Evolutionary conservation across 2,113 vertebrate species (phyloP), one percentile per base, ranked within the genome.

Genomic region (Corythornis cristatus): DNA sequence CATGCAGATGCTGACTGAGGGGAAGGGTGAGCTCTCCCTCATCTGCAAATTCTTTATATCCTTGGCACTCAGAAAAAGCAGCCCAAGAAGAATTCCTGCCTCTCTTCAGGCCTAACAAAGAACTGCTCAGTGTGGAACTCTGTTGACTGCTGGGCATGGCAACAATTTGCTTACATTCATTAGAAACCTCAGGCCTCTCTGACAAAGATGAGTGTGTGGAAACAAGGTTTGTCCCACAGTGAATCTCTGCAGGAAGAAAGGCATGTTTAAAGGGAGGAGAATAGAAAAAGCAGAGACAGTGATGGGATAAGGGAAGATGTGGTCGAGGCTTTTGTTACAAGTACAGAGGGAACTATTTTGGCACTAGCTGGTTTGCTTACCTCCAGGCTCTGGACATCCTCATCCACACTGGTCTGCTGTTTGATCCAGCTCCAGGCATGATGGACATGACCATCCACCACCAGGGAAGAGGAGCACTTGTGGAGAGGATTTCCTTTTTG

Each of bases 281-380:
- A 79, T 56, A 93, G 45, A 31, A 75, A 88, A 78, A 61, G 14
- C 15, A 65, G 71, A 76, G 51, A 29, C 16, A 53, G n/a, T 57
- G 40, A 33, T 86, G 60, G 33, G 29, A 43, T 79, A 75, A 85
- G 67, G 71, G 75, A 81, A 78, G 25, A 50, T 56, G 14, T 61
- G 33, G 54, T 79, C 28, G 58, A 71, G 20, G 85, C 79, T 98
- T 97, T 97, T 91, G 87, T 89, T 96, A 75, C 95, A 95, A 96
- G 93, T 86, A 93, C 46, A 94, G 94, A 62, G 42, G 31, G 19
- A 73, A 8, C 77, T 86, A 9, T 25, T 87, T 94, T 91, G 83
- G 65, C 92, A 95, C 92, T 88, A 29, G 35, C 46, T 70, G 61
- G 8, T 84, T 66, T 74, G 19, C 74, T 86, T 81, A 74, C 29